Conservation (phyloP, 2,797 vertebrate genomes). For the Chaetodon trifasciatus region DNA sequence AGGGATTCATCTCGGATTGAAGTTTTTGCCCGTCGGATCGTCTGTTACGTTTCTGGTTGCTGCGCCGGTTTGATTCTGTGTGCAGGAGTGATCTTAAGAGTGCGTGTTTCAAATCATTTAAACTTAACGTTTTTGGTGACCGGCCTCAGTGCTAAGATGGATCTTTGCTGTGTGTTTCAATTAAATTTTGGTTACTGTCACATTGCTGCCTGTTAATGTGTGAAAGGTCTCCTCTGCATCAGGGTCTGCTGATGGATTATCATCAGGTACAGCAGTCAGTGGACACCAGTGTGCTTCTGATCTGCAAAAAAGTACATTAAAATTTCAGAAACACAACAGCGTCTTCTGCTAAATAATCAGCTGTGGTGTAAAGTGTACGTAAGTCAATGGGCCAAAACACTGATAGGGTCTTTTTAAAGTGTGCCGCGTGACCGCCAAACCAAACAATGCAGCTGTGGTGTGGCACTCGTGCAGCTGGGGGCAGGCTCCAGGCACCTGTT, state of each 20-base stretch:
- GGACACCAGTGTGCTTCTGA: not conserved
- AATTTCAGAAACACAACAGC: not conserved
- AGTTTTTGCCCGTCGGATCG: not conserved
- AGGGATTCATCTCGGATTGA: too few species aligned
- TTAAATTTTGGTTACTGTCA: not conserved
- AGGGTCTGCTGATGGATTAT: not conserved
- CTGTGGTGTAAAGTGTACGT: not conserved
- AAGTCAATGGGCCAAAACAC: not conserved
- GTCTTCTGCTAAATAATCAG: not conserved
- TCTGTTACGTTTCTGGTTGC: not conserved
- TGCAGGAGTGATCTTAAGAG: too few species aligned
- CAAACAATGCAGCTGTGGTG: not conserved
- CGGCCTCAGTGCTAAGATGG: not conserved
- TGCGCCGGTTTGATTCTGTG: not conserved
- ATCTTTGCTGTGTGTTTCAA: not conserved
- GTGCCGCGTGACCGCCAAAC: not conserved
- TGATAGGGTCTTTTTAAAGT: not conserved
- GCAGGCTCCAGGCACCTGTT: not conserved
- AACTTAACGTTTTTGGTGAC: not conserved
- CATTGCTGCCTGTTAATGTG: not conserved
- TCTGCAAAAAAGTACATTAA: not conserved
- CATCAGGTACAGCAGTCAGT: not conserved
- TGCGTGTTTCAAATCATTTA: not conserved
- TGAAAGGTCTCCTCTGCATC: too few species aligned
- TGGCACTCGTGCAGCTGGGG: not conserved